Conservation (phyloP, 1,140 invertebrate species). For the Lysiphlebus fabarum region DNA sequence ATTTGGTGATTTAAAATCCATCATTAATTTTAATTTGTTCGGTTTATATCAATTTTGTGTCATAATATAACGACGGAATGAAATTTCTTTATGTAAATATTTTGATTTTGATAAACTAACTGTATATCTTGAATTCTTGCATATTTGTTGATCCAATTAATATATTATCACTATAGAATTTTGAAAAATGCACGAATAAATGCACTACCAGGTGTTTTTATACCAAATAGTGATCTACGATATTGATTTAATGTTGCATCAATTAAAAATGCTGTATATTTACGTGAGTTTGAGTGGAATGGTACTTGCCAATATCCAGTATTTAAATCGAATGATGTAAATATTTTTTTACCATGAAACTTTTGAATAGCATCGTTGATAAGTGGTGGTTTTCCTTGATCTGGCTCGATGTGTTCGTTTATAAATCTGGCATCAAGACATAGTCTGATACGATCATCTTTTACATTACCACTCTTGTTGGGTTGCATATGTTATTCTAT, state of each 20-base stretch:
- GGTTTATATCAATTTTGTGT: not conserved
- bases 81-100: not conserved
- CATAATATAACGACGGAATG: not conserved
- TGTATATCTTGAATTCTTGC: not conserved
- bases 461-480: not conserved
- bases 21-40: not conserved
- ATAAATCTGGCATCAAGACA: constrained; percentile 1
- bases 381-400: not conserved
- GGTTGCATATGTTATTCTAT: not conserved
- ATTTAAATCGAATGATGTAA: not conserved
- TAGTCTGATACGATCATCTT: not conserved
- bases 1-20: not conserved
- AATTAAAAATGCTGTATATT: no score
- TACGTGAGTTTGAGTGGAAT: not conserved
- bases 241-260: no score
- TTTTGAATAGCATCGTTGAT: not conserved
- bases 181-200: constrained; percentile 1
- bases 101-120: not conserved
- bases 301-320: not conserved
- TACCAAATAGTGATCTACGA: not conserved
- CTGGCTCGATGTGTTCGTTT: not conserved
- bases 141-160: not conserved
- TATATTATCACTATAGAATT: not conserved
- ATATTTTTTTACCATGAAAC: not conserved
- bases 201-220: not conserved